Conservation (phyloP, 2,113 vertebrate species). For the Anguilla rostrata region DNA sequence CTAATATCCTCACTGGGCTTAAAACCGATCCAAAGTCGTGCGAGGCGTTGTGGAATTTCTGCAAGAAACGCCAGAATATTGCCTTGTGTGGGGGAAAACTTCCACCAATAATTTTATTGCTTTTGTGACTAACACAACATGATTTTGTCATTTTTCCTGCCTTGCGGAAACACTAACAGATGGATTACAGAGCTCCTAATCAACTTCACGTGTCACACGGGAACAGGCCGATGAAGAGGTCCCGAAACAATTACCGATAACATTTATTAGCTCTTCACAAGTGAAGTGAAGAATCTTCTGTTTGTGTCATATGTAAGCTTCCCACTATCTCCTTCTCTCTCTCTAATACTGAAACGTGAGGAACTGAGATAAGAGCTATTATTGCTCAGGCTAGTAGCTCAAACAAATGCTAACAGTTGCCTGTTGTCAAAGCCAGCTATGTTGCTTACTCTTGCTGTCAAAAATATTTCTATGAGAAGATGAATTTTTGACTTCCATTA, state of each 20-base stretch:
- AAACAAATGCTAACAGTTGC: neutral
- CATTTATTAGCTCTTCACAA: constrained; percentile 67
- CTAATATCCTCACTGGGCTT: neutral
- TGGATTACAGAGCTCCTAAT: constrained; percentile 54
- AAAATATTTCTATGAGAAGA: neutral
- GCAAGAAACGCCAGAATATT: neutral
- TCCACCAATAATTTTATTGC: neutral
- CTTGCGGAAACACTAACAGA: constrained; percentile 2
- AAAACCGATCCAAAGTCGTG: neutral
- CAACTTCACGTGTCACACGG: constrained; percentile 59
- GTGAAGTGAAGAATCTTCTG: constrained; percentile 52
- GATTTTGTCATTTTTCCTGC: neutral
- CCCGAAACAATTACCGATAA: constrained; percentile 67
- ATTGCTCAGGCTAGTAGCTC: neutral
- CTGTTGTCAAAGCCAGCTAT: neutral
- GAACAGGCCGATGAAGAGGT: constrained; percentile 62
- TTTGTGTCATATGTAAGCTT: constrained; percentile 49
- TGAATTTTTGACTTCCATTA: neutral
- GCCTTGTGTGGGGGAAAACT: neutral
- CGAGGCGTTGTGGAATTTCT: neutral
- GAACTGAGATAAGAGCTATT: neutral
- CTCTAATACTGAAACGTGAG: constrained; percentile 54
- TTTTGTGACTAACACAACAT: neutral
- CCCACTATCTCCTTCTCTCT: constrained; percentile 49
- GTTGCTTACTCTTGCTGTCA: too few relatives aligned